Conservation (phyloP, 2,888 invertebrate species). For the Cynaeus angustus region DNA sequence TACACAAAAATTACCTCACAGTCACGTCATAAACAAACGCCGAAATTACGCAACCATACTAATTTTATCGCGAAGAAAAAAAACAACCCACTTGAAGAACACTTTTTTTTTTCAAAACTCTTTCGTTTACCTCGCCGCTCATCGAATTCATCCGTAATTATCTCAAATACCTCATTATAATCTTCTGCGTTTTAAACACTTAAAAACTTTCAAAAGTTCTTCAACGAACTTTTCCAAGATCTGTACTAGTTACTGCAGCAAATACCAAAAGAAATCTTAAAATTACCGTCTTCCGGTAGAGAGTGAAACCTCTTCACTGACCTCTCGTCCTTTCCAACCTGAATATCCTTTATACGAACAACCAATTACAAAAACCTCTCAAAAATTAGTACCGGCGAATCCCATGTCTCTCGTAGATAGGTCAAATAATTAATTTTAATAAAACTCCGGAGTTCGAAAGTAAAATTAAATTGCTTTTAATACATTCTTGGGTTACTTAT, state of each 20-base stretch:
- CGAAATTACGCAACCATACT: constrained; percentile 12
- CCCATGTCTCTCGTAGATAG: too few relatives aligned
- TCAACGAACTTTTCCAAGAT: constrained; percentile 16
- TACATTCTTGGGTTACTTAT: too few relatives aligned
- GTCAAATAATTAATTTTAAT: too few relatives aligned
- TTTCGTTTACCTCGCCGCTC: constrained; percentile 2
- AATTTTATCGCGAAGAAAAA: constrained; percentile 7
- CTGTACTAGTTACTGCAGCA: constrained; percentile 10
- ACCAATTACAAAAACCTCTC: neutral
- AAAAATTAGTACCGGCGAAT: neutral
- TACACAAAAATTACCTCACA: constrained; percentile 39
- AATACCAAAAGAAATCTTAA: constrained; percentile 9
- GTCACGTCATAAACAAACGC: constrained; percentile 35
- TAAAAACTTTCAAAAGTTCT: constrained; percentile 24
- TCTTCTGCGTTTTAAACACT: constrained; percentile 24
- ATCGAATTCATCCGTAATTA: constrained; percentile 12
- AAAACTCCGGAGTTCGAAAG: too few relatives aligned
- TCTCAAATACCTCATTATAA: constrained; percentile 36
- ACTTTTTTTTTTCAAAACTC: constrained; percentile 13
- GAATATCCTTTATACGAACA: neutral
- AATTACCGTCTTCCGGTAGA: constrained; percentile 9
- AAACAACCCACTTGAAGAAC: neutral
- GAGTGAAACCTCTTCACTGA: constrained; percentile 15
- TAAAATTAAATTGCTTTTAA: too few relatives aligned
- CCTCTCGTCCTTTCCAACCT: neutral